These are phyloP conservation scores for Orestias chungarensis DNA, from an alignment of 2,797 vertebrate genomes.

Conservation along the genomic window DNA sequence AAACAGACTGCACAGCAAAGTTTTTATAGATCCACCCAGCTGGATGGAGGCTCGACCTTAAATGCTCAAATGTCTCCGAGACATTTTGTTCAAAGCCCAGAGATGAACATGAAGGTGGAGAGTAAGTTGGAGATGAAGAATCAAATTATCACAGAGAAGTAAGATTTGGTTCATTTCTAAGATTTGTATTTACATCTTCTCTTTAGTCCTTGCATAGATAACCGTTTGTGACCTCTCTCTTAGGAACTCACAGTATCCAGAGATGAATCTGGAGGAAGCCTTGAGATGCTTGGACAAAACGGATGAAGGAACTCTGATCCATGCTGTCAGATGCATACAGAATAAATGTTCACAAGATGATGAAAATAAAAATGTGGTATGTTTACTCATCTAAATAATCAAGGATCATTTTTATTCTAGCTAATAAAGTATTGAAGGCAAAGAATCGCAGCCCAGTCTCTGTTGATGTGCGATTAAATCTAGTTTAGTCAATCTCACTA, in stretches of 20 bases:
- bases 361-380: slow-evolving; percentile 83
- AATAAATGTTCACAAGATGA: slow-evolving; percentile 86
- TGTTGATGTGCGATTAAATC: no score
- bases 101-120: slow-evolving; percentile 30
- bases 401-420: not conserved
- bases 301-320: slow-evolving; percentile 72
- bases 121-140: slow-evolving; percentile 7
- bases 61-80: slow-evolving; percentile 17
- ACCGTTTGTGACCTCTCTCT: not conserved
- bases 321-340: slow-evolving; percentile 85
- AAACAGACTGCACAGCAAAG: not conserved
- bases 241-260: slow-evolving; percentile 59
- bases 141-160: slow-evolving; percentile 40
- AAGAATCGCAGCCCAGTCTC: not conserved
- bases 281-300: slow-evolving; percentile 79
- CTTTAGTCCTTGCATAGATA: not conserved
- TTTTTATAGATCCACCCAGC: not conserved
- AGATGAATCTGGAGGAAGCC: slow-evolving; percentile 87
- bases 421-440: not conserved
- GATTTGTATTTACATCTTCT: not conserved
- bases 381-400: slow-evolving; percentile 11
- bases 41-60: slow-evolving; percentile 26
- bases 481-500: no score
- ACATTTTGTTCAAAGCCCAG: slow-evolving; percentile 43
- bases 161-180: slow-evolving; percentile 33